Conservation (phyloP, 30 jellyfish, hydroid and myxozoan genomes). For the Cassiopea xamachana region DNA sequence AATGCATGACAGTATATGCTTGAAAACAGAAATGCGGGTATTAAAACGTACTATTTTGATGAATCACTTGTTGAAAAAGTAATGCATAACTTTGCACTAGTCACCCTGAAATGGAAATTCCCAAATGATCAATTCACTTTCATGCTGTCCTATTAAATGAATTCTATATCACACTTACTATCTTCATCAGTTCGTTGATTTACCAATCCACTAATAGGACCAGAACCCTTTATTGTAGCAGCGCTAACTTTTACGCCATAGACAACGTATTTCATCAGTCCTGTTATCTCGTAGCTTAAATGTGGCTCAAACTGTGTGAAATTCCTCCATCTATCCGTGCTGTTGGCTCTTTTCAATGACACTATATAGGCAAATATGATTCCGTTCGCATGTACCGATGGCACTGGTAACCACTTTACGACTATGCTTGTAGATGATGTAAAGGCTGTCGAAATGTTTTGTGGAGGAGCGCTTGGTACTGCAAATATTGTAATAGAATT, state of each 20-base stretch:
- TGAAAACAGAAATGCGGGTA: too few relatives aligned
- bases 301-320: slow-evolving; percentile 53
- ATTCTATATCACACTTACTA: slow-evolving; percentile 18
- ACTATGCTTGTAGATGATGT: slow-evolving; percentile 67
- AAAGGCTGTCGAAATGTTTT: slow-evolving; percentile 17
- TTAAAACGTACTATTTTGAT: too few relatives aligned
- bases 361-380: slow-evolving; percentile 60
- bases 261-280: slow-evolving; percentile 40
- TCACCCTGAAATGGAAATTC: too few relatives aligned
- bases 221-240: slow-evolving; percentile 56
- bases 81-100: too few relatives aligned
- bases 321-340: slow-evolving; percentile 48
- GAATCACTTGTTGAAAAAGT: too few relatives aligned
- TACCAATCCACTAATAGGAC: slow-evolving; percentile 55
- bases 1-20: too few relatives aligned
- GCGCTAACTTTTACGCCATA: slow-evolving; percentile 51
- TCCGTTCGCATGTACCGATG: slow-evolving; percentile 57
- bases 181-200: slow-evolving; percentile 49
- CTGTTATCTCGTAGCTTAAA: slow-evolving; percentile 20
- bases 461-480: slow-evolving; percentile 74
- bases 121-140: too few relatives aligned
- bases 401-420: slow-evolving; percentile 59
- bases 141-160: too few relatives aligned
- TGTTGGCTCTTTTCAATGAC: slow-evolving; percentile 41
- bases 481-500: background rate